Evolutionary conservation across 2,888 invertebrate genomes (phyloP), one percentile per base, ranked within the genome.

Genomic region (Alentia gelatinosa): DNA sequence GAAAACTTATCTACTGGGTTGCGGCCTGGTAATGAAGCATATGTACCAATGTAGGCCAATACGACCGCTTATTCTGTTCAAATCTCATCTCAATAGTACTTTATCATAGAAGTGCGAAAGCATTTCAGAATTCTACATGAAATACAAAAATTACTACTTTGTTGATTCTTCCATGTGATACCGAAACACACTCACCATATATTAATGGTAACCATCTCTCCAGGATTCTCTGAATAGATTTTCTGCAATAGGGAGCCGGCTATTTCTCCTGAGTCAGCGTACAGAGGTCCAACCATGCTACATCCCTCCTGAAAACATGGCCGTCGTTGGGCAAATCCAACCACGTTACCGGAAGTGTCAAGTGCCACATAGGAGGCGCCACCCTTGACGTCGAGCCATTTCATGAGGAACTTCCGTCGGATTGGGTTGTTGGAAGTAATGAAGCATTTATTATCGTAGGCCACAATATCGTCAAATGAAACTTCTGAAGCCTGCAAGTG

Each of bases 361-460:
- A 89, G 35, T 30, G 91, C 91, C 5, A 91, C 91, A 39, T 84
- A 89, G 3, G 89, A 35, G 19, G 89, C 86, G 40, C 91, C 75
- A 26, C 63, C 89, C 15, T 86, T 56, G 19, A 91, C 37, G 23
- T 83, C 23, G 5, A 91, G 35, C 91, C 89, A 91, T 56, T 84
- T 84, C 91, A 40, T 15, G 37, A 92, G 89, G 23, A 92, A 89
- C 12, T 39, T 68, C 23, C 89, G 74, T 33, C 92, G 56, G n/a
- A 26, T 26, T 23, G 90, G 74, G 40, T 75, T 79, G 83, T 91
- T 56, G 26, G 68, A 35, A 7, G 63, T n/a, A 33, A 92, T 91
- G 68, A 92, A 92, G 42, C 83, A 42, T 23, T 79, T 90, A 83
- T 91, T 92, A 91, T 92, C 92, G 30, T 91, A 92, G 26, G 37